phyloP scores from a whole-genome alignment of 1,140 invertebrate genomes.

The Prorops nasuta region DNA sequence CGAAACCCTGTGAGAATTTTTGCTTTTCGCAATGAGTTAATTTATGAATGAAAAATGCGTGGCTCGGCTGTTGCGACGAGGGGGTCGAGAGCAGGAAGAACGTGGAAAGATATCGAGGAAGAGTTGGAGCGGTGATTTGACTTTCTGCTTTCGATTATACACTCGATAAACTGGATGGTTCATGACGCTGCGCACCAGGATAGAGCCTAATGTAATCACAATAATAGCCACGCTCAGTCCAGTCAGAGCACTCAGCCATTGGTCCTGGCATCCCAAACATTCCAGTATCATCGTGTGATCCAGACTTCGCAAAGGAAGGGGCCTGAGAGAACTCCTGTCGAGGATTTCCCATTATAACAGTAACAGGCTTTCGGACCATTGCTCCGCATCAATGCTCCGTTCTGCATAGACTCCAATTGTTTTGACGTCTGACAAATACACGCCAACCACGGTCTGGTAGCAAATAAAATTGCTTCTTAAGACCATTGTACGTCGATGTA shows the following conservation, averaged over 20 bases:
- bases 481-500: no score
- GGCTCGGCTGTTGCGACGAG: no score
- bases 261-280: slow-evolving; percentile 29
- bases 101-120: slow-evolving; percentile 7
- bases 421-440: no score
- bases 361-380: slow-evolving; percentile 29
- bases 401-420: no score
- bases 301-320: slow-evolving; percentile 9
- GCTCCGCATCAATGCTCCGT: no score
- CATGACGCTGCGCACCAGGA: slow-evolving; percentile 15
- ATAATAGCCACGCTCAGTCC: slow-evolving; percentile 27
- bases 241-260: slow-evolving; percentile 21
- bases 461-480: no score
- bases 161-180: slow-evolving; percentile 22
- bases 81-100: background rate
- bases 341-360: slow-evolving; percentile 18
- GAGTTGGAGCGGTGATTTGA: slow-evolving; percentile 17
- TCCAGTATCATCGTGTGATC: slow-evolving; percentile 29
- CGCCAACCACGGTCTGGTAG: no score
- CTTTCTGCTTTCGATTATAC: slow-evolving; percentile 24
- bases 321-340: slow-evolving; percentile 11
- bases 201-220: slow-evolving; percentile 34
- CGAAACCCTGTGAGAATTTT: no score
- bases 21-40: no score
- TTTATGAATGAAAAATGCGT: no score